Evolutionary conservation across 1,140 invertebrate genomes (phyloP).

Genomic region (Penaeus chinensis): DNA sequence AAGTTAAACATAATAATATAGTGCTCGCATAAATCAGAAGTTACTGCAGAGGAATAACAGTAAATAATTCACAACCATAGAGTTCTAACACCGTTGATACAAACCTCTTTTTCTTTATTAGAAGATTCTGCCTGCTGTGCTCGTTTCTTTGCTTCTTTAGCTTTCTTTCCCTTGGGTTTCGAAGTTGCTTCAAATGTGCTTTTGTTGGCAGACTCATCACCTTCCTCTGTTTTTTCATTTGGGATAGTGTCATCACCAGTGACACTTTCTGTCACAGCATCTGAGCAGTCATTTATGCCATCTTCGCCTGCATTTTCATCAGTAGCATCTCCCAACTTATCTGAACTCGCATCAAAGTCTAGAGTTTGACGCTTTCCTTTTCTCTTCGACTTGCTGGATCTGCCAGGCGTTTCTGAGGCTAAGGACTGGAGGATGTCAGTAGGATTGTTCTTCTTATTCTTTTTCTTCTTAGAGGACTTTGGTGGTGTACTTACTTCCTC

Average conservation of each 20-base stretch:
- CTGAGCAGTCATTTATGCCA: not conserved
- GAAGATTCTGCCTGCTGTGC: slow-evolving; percentile 21
- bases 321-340: not conserved
- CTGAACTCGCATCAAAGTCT: not conserved
- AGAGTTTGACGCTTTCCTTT: slow-evolving; percentile 17
- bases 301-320: not conserved
- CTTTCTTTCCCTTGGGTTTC: slow-evolving; percentile 46
- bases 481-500: slow-evolving; percentile 10
- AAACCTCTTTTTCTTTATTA: not conserved
- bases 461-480: slow-evolving; percentile 34
- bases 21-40: too few species aligned
- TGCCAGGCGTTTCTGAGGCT: not conserved
- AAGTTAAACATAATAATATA: too few species aligned
- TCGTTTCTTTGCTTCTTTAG: slow-evolving; percentile 24
- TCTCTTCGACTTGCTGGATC: slow-evolving; percentile 21
- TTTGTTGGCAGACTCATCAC: not conserved
- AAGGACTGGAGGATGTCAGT: not conserved
- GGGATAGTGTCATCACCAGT: too few species aligned
- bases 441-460: slow-evolving; percentile 32
- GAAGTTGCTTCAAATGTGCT: slow-evolving; percentile 1
- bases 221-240: not conserved
- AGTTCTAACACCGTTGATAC: too few species aligned
- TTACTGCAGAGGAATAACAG: too few species aligned
- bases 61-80: too few species aligned
- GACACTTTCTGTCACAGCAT: too few species aligned